Evolutionary conservation across 2,113 vertebrate species (phyloP), one percentile per base, ranked within the genome.

Genomic region (Limnothrissa miodon): DNA sequence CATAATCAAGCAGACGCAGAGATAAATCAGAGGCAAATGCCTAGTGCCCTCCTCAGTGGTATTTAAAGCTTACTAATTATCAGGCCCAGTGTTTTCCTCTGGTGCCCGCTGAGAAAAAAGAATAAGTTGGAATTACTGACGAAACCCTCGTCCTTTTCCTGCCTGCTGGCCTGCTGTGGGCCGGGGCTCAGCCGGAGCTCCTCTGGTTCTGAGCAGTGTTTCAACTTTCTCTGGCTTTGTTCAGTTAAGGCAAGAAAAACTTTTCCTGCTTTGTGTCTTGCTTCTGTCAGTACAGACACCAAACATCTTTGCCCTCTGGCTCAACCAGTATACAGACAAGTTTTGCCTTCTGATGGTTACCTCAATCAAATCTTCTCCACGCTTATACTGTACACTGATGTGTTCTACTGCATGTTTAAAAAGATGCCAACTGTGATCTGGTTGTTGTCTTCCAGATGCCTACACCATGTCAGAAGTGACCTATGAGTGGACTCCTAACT

Each of bases 401-500:
- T 80, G 21, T 51, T 19, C 21, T 51, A 2, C 48, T 51, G n/a
- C n/a, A n/a, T 56, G 19, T 56, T 56, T 56, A 23, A 6, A 6
- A 19, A 56, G 19, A 56, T 56, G 51, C 51, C 42, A 45, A 74
- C 59, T 59, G 0, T 53, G 48, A 59, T 7, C 11, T 23, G 25
- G 19, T 39, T 29, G 44, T 56, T 53, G 19, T 83, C 79, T 8
- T 86, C 23, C 88, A 99, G 98, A 99, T 93, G 98, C 98, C 13
- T 99, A 99, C 85, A 99, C 98, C 78, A 96, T 95, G 78, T 96
- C 97, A 78, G 98, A 99, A 89, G 98, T 99, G 87, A 99, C 96
- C 21, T 99, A 99, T 48, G 95, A 96, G 81, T 99, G 98, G 98
- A 99, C 97, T 80, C 94, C 92, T 0, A 99, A 98, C 84, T 97